Evolutionary conservation across 2,888 invertebrate species (phyloP).

Genomic region (Mesochorus sp.): DNA sequence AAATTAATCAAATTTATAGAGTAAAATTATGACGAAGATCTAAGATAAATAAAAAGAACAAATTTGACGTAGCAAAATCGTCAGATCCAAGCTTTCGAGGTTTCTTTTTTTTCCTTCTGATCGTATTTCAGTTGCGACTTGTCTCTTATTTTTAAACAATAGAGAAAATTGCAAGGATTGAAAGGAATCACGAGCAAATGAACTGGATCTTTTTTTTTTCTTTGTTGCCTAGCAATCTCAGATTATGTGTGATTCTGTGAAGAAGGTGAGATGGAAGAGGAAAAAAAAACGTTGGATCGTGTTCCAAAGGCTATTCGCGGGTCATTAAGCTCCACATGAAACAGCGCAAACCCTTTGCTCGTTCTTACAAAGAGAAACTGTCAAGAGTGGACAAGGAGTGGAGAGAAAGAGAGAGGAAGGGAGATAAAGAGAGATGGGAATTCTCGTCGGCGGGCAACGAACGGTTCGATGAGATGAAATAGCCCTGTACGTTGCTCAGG

Average conservation of each 20-base stretch:
- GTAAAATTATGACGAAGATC: not conserved
- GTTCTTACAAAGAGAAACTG: constrained; percentile 14
- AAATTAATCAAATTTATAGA: too few species aligned
- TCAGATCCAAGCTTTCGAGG: not conserved
- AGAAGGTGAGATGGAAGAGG: not conserved
- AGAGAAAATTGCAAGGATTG: constrained; percentile 1
- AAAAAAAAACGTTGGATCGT: constrained; percentile 16
- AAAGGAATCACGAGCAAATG: not conserved
- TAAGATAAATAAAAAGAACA: too few species aligned
- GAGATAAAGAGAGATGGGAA: constrained; percentile 4
- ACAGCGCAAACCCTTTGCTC: constrained; percentile 22
- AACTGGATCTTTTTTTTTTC: constrained; percentile 1
- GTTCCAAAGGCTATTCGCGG: constrained; percentile 41
- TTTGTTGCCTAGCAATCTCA: constrained; percentile 14
- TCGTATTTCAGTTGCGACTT: not conserved
- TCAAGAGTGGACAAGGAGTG: not conserved
- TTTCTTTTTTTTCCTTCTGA: not conserved
- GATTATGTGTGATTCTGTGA: constrained; percentile 1
- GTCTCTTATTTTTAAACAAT: not conserved
- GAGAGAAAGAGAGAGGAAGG: not conserved
- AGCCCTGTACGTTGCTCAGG: not conserved
- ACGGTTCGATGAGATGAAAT: constrained; percentile 2
- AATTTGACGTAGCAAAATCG: too few species aligned
- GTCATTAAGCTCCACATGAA: constrained; percentile 33
- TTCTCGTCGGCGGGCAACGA: constrained; percentile 28